A percentile compares a stretch with the other conserved stretches of the same genome.
These are phyloP conservation scores for Piscicola geometra DNA, from an alignment of 2,888 invertebrate species.

Conservation along the genomic window DNA sequence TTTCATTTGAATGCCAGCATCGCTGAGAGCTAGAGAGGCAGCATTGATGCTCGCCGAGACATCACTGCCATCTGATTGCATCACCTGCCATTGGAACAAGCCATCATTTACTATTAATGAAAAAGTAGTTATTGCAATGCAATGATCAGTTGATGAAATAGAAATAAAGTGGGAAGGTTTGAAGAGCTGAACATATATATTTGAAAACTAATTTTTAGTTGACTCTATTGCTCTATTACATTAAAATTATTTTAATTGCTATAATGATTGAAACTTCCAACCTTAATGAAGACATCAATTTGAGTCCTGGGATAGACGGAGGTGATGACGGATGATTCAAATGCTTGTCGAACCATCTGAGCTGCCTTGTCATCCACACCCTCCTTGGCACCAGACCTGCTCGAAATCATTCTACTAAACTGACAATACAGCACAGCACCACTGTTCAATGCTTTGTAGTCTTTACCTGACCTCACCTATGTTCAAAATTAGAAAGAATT, in stretches of 20 bases:
- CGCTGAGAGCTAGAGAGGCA: conserved; percentile 8
- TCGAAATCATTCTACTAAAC: conserved; percentile 1
- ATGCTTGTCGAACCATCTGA: neutral
- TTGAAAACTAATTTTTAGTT: too few species aligned
- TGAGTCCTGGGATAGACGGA: conserved; percentile 6
- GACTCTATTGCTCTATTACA: too few species aligned
- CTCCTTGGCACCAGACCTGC: neutral
- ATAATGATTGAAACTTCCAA: neutral
- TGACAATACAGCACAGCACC: neutral
- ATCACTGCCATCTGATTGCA: conserved; percentile 18
- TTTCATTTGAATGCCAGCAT: conserved; percentile 22
- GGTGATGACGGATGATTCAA: conserved; percentile 6
- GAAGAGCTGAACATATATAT: too few species aligned
- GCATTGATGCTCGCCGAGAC: conserved; percentile 8
- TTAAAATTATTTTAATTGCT: too few species aligned
- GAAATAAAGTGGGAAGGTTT: too few species aligned
- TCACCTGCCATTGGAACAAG: neutral
- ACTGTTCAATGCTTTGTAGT: neutral
- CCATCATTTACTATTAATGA: too few species aligned
- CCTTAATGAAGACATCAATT: conserved; percentile 3
- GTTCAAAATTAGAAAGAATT: neutral
- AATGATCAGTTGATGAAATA: too few species aligned
- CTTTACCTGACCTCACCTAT: conserved; percentile 6
- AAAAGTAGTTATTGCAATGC: too few species aligned
- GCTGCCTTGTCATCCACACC: neutral